Evolutionary conservation across 2,888 invertebrate genomes (phyloP).

Genomic region (Watsonalla binaria): DNA sequence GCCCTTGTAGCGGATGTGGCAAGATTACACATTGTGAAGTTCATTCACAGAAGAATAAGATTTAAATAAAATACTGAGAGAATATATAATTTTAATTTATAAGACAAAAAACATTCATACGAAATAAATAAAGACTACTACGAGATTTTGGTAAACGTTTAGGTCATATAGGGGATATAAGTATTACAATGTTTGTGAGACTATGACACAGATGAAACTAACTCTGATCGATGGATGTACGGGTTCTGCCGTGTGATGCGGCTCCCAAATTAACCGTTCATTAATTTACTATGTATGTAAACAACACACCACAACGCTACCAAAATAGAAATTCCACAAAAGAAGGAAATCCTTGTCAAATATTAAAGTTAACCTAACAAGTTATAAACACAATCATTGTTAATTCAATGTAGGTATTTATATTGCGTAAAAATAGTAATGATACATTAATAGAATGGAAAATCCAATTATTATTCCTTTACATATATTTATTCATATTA

Average conservation of each 20-base stretch:
- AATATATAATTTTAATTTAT: no score
- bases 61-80: no score
- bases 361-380: not conserved
- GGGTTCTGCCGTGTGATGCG: not conserved
- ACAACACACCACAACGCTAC: constrained; percentile 4
- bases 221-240: constrained; percentile 14
- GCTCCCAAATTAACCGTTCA: constrained; percentile 2
- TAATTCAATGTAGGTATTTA: no score
- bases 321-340: constrained; percentile 9
- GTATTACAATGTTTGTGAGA: no score
- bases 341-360: constrained; percentile 9
- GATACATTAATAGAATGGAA: no score
- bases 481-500: not conserved
- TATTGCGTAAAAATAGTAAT: no score
- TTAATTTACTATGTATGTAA: constrained; percentile 2
- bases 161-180: no score
- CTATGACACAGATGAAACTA: constrained; percentile 12
- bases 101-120: no score
- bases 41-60: not conserved
- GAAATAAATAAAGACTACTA: no score
- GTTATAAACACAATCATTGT: not conserved
- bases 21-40: not conserved
- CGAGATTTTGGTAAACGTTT: no score
- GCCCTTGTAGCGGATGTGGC: constrained; percentile 8
- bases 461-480: not conserved